Percentiles rank a stretch among this genome's conserved stretches.
phyloP scores from a whole-genome alignment of 2,797 vertebrate species.

The Onychomys leucogaster region DNA sequence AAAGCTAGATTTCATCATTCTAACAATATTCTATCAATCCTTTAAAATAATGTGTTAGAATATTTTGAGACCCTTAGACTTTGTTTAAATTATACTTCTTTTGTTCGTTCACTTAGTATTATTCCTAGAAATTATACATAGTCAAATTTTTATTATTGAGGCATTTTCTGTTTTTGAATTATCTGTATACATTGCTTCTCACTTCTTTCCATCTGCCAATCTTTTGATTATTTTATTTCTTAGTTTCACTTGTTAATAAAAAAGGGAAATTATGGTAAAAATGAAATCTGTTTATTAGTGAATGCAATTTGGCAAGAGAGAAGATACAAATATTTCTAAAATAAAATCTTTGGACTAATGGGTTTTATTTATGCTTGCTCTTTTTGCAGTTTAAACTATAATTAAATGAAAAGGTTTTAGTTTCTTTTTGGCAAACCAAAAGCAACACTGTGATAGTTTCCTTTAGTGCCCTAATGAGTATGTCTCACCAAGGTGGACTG shows the following conservation, averaged over 20 bases:
- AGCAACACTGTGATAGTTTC: slow-evolving; percentile 51
- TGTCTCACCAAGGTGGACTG: not conserved
- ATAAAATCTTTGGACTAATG: slow-evolving; percentile 76
- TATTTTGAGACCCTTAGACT: slow-evolving; percentile 57
- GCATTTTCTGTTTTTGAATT: slow-evolving; percentile 73
- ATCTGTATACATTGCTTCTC: slow-evolving; percentile 73
- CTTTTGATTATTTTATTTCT: slow-evolving; percentile 77
- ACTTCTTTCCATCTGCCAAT: slow-evolving; percentile 77
- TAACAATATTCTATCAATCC: slow-evolving; percentile 39
- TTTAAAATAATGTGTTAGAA: slow-evolving; percentile 69
- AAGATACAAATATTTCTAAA: slow-evolving; percentile 78
- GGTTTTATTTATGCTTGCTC: slow-evolving; percentile 77
- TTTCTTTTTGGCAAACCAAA: slow-evolving; percentile 64
- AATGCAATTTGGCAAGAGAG: slow-evolving; percentile 77
- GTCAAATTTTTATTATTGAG: slow-evolving; percentile 61
- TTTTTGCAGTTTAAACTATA: slow-evolving; percentile 71
- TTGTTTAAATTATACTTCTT: slow-evolving; percentile 64
- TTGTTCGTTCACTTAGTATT: slow-evolving; percentile 69
- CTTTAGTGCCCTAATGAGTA: slow-evolving; percentile 17
- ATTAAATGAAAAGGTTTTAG: slow-evolving; percentile 66
- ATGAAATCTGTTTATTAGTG: slow-evolving; percentile 79
- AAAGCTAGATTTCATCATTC: slow-evolving; percentile 62
- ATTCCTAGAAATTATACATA: slow-evolving; percentile 67
- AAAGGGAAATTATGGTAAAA: slow-evolving; percentile 75
- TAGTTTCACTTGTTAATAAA: slow-evolving; percentile 77